These are phyloP conservation scores for Myotis planiceps DNA, from an alignment of 2,797 vertebrate genomes.

Conservation along the genomic window DNA sequence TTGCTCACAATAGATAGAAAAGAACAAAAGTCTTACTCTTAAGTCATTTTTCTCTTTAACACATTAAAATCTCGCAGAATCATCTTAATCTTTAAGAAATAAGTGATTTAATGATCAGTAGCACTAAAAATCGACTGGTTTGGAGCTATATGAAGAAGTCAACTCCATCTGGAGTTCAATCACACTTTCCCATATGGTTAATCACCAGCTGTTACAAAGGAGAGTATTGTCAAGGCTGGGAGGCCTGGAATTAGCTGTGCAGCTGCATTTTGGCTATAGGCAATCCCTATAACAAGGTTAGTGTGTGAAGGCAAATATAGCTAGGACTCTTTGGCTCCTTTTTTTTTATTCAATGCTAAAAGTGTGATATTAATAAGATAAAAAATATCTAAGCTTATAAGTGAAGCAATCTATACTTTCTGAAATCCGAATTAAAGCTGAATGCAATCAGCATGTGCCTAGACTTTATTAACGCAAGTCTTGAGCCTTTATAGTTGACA, in stretches of 20 bases:
- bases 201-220: constrained; percentile 70
- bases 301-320: constrained; percentile 67
- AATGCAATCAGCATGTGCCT: not conserved
- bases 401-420: not conserved
- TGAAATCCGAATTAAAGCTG: constrained; percentile 12
- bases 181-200: constrained; percentile 68
- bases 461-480: not conserved
- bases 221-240: constrained; percentile 57
- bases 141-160: constrained; percentile 68
- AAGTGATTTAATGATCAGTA: constrained; percentile 60
- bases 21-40: not conserved
- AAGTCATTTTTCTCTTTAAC: not conserved
- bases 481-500: not conserved
- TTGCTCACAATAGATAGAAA: not conserved
- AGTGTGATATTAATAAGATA: constrained; percentile 24
- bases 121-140: constrained; percentile 51
- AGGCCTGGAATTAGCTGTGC: constrained; percentile 69
- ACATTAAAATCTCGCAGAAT: not conserved
- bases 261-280: constrained; percentile 66
- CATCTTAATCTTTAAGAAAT: constrained; percentile 47
- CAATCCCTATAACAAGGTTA: constrained; percentile 60
- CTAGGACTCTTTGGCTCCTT: constrained; percentile 1
- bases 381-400: constrained; percentile 5
- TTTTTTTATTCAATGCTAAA: not conserved
- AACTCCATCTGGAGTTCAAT: constrained; percentile 76